Evolutionary conservation across 2,797 vertebrate genomes (phyloP).

Genomic region (Syncerus caffer): DNA sequence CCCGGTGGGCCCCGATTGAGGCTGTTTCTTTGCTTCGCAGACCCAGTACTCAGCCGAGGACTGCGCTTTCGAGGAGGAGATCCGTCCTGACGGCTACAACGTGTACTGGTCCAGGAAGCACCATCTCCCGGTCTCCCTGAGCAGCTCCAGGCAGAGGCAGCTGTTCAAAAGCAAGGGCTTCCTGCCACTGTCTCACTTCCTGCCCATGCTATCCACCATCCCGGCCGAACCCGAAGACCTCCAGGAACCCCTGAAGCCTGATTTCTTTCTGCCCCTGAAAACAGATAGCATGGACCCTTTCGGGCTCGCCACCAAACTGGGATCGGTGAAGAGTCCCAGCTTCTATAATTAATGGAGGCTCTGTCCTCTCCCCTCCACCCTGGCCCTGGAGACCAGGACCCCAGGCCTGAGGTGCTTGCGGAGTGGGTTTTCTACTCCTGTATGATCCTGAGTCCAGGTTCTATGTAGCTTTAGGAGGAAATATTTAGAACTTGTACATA

Average conservation of each 20-base stretch:
- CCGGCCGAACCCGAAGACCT: slow-evolving; percentile 52
- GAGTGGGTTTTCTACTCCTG: background rate
- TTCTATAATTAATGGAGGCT: slow-evolving; percentile 86
- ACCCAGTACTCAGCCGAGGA: slow-evolving; percentile 86
- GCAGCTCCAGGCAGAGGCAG: slow-evolving; percentile 86
- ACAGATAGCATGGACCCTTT: slow-evolving; percentile 90
- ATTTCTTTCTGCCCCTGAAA: slow-evolving; percentile 73
- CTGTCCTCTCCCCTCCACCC: accelerated
- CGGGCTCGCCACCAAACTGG: slow-evolving; percentile 86
- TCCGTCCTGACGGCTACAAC: slow-evolving; percentile 91
- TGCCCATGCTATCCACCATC: slow-evolving; percentile 87
- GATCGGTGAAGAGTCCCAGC: slow-evolving; percentile 89
- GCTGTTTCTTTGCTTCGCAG: background rate
- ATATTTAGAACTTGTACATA: background rate
- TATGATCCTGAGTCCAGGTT: background rate
- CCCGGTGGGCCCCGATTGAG: accelerated
- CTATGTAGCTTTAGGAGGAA: slow-evolving; percentile 61
- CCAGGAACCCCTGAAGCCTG: slow-evolving; percentile 53
- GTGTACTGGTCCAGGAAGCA: slow-evolving; percentile 89
- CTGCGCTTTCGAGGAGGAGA: slow-evolving; percentile 92
- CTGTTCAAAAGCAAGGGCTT: slow-evolving; percentile 83
- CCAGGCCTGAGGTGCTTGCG: background rate
- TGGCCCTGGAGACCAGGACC: background rate
- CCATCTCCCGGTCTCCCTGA: slow-evolving; percentile 87
- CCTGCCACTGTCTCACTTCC: slow-evolving; percentile 89